These are phyloP conservation scores for Oreohelix idahoensis DNA, from an alignment of 1,140 invertebrate species.

Conservation along the genomic window DNA sequence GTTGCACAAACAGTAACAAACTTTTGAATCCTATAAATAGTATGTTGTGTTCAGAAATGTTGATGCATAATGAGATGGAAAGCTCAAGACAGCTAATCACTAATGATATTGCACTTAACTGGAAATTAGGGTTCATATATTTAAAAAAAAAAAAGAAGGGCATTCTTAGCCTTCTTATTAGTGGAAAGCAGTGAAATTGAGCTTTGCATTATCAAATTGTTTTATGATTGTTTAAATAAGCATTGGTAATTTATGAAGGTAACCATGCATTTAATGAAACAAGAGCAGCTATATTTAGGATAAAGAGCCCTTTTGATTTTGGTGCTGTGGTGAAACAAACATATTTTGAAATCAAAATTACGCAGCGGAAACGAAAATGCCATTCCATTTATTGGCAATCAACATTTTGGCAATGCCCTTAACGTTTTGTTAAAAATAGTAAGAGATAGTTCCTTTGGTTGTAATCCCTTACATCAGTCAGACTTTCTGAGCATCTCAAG, in stretches of 20 bases:
- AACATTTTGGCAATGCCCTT: neutral
- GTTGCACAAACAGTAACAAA: too few species aligned
- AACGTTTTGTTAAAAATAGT: slow-evolving; percentile 7
- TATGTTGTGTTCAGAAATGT: neutral
- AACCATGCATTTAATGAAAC: slow-evolving; percentile 43
- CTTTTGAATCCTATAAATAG: too few species aligned
- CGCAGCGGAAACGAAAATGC: neutral
- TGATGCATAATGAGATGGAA: neutral
- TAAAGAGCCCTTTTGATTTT: slow-evolving; percentile 46
- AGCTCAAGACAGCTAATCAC: neutral
- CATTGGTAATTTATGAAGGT: neutral
- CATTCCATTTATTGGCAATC: neutral
- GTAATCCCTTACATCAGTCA: slow-evolving; percentile 41
- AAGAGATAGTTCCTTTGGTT: slow-evolving; percentile 23
- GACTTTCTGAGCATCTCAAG: slow-evolving; percentile 33
- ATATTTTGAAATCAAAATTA: slow-evolving; percentile 6
- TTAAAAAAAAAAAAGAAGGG: too few species aligned
- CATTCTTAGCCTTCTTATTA: too few species aligned
- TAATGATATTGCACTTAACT: neutral
- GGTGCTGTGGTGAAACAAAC: slow-evolving; percentile 46
- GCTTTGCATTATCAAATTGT: neutral
- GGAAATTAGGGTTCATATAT: too few species aligned
- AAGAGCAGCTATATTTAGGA: slow-evolving; percentile 43
- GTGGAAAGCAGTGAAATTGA: neutral
- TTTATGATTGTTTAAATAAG: neutral